Percentiles rank a stretch among this genome's conserved stretches.
Evolutionary conservation across 2,888 invertebrate species (phyloP).

Genomic region (Salticus scenicus): DNA sequence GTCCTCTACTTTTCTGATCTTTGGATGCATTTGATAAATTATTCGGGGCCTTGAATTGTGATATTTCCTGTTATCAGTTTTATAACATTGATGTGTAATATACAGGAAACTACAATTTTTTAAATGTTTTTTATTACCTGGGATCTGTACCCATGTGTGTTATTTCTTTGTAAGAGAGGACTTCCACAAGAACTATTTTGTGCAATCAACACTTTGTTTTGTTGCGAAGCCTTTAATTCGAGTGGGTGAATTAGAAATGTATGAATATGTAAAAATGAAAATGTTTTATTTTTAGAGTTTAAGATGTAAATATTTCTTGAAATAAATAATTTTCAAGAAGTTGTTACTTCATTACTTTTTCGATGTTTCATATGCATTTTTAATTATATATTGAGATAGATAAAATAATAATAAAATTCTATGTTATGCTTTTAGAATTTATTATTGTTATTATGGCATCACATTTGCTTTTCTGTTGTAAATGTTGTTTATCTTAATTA

Average conservation of each 20-base stretch:
- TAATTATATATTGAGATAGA: too few relatives aligned
- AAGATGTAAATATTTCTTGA: neutral
- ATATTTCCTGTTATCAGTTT: neutral
- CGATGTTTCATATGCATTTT: too few relatives aligned
- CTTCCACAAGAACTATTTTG: neutral
- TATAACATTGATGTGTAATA: neutral
- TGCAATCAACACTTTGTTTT: neutral
- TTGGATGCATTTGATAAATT: slow-evolving; percentile 8
- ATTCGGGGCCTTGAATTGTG: slow-evolving; percentile 5
- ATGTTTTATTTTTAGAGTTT: neutral
- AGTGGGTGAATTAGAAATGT: neutral
- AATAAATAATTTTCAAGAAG: too few relatives aligned
- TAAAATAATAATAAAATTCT: too few relatives aligned
- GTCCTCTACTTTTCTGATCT: neutral
- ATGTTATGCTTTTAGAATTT: too few relatives aligned
- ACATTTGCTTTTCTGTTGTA: too few relatives aligned
- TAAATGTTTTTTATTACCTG: neutral
- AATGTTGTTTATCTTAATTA: too few relatives aligned
- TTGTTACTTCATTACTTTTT: too few relatives aligned
- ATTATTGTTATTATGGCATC: too few relatives aligned
- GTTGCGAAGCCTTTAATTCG: neutral
- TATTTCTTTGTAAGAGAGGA: neutral
- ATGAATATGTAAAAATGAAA: neutral
- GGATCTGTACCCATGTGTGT: neutral
- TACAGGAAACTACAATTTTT: neutral